phyloP scores from a whole-genome alignment of 2,797 vertebrate genomes.

The Hydrophis major region DNA sequence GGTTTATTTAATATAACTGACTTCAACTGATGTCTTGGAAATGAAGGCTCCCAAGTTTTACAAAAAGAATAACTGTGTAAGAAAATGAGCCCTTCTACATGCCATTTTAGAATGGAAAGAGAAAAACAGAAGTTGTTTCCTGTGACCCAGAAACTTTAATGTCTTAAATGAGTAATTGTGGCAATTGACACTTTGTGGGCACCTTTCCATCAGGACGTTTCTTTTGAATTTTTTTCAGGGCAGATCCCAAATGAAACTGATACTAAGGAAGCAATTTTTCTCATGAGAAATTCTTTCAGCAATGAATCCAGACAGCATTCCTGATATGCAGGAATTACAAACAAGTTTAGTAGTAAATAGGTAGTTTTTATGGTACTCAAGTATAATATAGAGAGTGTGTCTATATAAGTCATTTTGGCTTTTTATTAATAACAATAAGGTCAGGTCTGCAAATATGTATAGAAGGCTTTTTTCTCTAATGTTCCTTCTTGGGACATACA shows the following conservation, averaged over 20 bases:
- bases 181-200: background rate
- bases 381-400: background rate
- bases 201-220: background rate
- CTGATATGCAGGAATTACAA: background rate
- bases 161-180: background rate
- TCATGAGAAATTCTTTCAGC: background rate
- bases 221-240: background rate
- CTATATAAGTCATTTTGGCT: background rate
- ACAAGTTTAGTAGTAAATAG: background rate
- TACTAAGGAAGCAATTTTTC: background rate
- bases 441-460: background rate
- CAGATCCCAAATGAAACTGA: background rate
- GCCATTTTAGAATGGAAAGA: background rate
- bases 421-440: background rate
- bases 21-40: background rate
- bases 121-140: background rate
- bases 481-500: background rate
- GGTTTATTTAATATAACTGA: background rate
- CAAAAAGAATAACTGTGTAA: background rate
- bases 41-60: background rate
- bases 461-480: background rate
- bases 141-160: background rate
- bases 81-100: background rate
- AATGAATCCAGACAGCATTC: background rate
- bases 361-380: background rate